Evolutionary conservation across 2,888 invertebrate species (phyloP).

Genomic region (Notodonta ziczac): DNA sequence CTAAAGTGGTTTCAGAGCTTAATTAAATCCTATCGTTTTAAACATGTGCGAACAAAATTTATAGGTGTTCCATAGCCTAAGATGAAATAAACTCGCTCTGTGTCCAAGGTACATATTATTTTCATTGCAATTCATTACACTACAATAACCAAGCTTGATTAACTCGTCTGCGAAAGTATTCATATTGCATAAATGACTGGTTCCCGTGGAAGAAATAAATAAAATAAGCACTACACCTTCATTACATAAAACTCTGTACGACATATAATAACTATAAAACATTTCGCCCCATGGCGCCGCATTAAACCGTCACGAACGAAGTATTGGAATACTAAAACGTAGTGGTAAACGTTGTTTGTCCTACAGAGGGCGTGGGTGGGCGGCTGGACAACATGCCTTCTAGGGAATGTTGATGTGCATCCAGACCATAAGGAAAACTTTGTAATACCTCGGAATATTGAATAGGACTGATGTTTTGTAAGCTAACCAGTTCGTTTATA

Average conservation of each 20-base stretch:
- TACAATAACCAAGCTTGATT: neutral
- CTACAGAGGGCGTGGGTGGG: constrained; percentile 65
- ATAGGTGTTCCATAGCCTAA: too few relatives aligned
- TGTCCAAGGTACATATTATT: too few relatives aligned
- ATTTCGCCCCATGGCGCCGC: constrained; percentile 56
- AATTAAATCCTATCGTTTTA: too few relatives aligned
- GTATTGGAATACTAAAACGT: constrained; percentile 57
- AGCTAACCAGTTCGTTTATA: neutral
- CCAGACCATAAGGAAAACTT: constrained; percentile 61
- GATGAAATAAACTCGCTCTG: too few relatives aligned
- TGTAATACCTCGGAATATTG: constrained; percentile 14
- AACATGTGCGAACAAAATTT: too few relatives aligned
- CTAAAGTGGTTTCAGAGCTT: too few relatives aligned
- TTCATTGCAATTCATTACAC: neutral
- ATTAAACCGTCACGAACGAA: constrained; percentile 53
- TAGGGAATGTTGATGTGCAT: constrained; percentile 77
- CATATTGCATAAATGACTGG: neutral
- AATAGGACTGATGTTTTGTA: neutral
- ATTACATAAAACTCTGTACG: constrained; percentile 17
- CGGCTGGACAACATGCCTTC: constrained; percentile 66
- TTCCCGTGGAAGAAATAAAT: neutral
- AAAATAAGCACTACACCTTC: constrained; percentile 12
- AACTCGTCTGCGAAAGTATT: constrained; percentile 10
- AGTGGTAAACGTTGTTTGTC: constrained; percentile 55
- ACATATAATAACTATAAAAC: constrained; percentile 42